phyloP scores from a whole-genome alignment of 2,797 vertebrate genomes.

The Epinephelus awoara region DNA sequence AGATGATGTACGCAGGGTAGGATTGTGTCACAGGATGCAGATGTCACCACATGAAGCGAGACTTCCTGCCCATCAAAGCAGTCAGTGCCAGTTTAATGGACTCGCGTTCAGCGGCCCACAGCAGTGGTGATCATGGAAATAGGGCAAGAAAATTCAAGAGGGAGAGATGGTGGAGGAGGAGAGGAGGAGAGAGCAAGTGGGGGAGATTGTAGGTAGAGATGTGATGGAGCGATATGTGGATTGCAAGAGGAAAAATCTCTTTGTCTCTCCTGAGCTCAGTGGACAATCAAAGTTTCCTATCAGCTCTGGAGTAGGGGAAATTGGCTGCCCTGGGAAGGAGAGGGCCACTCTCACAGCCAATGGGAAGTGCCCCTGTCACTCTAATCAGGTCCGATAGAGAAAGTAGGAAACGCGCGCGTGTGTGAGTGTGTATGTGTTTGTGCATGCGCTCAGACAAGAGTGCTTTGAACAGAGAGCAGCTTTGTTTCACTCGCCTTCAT shows the following conservation, averaged over 20 bases:
- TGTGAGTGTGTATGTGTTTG: constrained; percentile 43
- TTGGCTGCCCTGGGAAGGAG: constrained; percentile 88
- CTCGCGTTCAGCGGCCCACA: constrained; percentile 71
- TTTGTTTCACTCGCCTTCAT: constrained; percentile 64
- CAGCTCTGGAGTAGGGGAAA: constrained; percentile 86
- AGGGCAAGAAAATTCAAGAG: constrained; percentile 52
- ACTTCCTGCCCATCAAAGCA: constrained; percentile 84
- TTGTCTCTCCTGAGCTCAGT: constrained; percentile 82
- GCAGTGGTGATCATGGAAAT: constrained; percentile 64
- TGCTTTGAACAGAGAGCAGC: constrained; percentile 62
- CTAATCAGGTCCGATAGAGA: constrained; percentile 83
- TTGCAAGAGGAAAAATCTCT: constrained; percentile 84
- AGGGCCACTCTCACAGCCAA: constrained; percentile 87
- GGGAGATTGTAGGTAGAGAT: constrained; percentile 73
- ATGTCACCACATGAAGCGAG: constrained; percentile 78
- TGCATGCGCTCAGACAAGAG: constrained; percentile 46
- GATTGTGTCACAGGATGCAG: constrained; percentile 81
- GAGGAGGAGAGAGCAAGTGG: constrained; percentile 63
- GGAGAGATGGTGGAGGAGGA: constrained; percentile 52
- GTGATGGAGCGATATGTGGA: constrained; percentile 79
- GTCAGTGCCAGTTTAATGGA: constrained; percentile 76
- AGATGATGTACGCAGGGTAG: constrained; percentile 53
- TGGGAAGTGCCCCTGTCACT: constrained; percentile 89
- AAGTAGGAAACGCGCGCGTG: constrained; percentile 76
- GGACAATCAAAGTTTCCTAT: constrained; percentile 89